Conservation (phyloP, 2,113 vertebrate species). For the Typhlomys cinereus region DNA sequence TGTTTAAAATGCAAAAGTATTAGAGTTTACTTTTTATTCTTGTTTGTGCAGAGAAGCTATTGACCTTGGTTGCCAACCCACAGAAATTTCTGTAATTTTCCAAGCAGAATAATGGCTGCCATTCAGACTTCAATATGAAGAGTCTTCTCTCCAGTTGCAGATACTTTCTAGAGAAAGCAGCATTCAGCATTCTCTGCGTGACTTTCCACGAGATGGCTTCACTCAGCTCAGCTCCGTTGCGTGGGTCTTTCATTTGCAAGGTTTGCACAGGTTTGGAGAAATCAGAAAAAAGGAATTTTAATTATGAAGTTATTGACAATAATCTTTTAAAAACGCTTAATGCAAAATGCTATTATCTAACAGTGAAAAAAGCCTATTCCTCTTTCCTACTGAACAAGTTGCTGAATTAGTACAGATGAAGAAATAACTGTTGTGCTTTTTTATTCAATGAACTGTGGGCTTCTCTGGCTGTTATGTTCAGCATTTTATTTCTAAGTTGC, state of each 20-base stretch:
- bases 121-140: constrained; percentile 56
- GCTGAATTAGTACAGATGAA: constrained; percentile 3
- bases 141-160: constrained; percentile 33
- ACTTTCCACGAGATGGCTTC: constrained; percentile 59
- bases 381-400: not conserved
- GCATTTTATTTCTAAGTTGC: not conserved
- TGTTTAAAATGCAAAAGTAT: constrained; percentile 41
- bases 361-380: not conserved
- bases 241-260: constrained; percentile 37
- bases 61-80: constrained; percentile 65
- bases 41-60: constrained; percentile 49
- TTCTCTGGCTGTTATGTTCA: not conserved
- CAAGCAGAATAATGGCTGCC: constrained; percentile 65
- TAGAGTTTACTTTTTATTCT: constrained; percentile 52
- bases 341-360: constrained; percentile 29
- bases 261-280: constrained; percentile 34
- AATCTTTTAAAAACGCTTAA: not conserved
- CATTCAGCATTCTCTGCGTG: constrained; percentile 65
- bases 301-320: constrained; percentile 61
- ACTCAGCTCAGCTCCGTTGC: constrained; percentile 56
- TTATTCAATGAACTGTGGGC: not conserved
- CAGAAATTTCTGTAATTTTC: constrained; percentile 50
- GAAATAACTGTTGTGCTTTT: not conserved
- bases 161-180: constrained; percentile 63
- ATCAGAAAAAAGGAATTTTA: constrained; percentile 47